Base-by-base conservation (phyloP, 2,888 invertebrate species). In the Anagyrus pseudococci region DNA sequence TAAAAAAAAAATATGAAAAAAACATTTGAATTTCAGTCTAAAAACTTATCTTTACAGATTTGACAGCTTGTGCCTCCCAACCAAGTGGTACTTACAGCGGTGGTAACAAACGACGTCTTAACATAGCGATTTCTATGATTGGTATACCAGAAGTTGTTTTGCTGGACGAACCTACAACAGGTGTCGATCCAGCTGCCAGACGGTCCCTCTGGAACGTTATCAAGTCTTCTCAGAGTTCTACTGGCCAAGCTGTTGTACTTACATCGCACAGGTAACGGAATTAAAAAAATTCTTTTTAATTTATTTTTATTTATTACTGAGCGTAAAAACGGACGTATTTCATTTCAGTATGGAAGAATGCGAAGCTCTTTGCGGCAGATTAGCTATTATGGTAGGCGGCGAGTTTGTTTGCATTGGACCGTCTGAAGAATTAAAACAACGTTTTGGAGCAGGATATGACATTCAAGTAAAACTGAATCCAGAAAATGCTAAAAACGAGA, bases 271-370 rank as follows among this genome's bases (percentile, higher is more conserved):
- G 87, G 88, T 88, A 74, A 29, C n/a, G n/a, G n/a, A n/a, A n/a
- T n/a, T n/a, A n/a, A n/a, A n/a, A n/a, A n/a, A n/a, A n/a, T n/a
- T n/a, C n/a, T n/a, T n/a, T n/a, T n/a, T n/a, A n/a, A n/a, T n/a
- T n/a, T n/a, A n/a, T n/a, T n/a, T n/a, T n/a, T n/a, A n/a, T n/a
- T n/a, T n/a, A n/a, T n/a, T n/a, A n/a, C n/a, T n/a, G n/a, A n/a
- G n/a, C n/a, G n/a, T n/a, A n/a, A n/a, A n/a, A n/a, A n/a, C n/a
- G n/a, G n/a, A n/a, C n/a, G n/a, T n/a, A n/a, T n/a, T n/a, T n/a
- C n/a, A n/a, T 64, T 65, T 56, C 74, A 92, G 92, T 73, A 93
- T 94, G 93, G 93, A 93, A 77, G 93, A 94, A 82, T 93, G 92
- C 82, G 93, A 93, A 76, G 88, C 89, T 33, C 84, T 93, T 22